phyloP scores from a whole-genome alignment of 1,140 invertebrate species.

The Ceratitis capitata region DNA sequence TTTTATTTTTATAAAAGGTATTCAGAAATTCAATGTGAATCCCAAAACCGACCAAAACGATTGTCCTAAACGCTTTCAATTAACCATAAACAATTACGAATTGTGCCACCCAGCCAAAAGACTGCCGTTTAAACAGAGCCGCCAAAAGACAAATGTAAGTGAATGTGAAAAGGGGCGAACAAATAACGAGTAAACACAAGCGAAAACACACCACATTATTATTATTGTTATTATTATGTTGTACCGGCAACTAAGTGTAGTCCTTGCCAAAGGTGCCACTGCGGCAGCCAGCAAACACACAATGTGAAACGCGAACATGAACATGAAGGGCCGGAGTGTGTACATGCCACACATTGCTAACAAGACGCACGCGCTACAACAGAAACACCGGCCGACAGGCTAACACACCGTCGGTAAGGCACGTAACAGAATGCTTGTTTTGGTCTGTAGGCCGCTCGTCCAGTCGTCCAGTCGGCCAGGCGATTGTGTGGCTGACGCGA shows the following conservation, averaged over 20 bases:
- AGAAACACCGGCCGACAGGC: not conserved
- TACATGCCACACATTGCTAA: not conserved
- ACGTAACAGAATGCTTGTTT: not conserved
- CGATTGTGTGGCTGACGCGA: not conserved
- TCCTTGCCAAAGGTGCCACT: conserved; percentile 5
- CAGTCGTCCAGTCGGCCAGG: not conserved
- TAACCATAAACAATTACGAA: conserved; percentile 28
- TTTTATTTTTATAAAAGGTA: too few relatives aligned
- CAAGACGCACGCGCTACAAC: conserved; percentile 26
- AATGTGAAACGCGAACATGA: conserved; percentile 13
- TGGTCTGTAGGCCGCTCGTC: not conserved
- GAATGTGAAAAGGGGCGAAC: not conserved
- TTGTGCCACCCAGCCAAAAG: not conserved
- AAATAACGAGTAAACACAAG: not conserved
- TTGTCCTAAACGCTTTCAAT: not conserved
- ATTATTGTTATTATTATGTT: conserved; percentile 25
- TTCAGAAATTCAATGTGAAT: too few relatives aligned
- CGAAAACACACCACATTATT: not conserved
- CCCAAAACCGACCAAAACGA: conserved; percentile 1
- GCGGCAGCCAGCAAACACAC: too few relatives aligned
- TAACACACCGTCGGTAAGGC: not conserved
- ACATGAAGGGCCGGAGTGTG: not conserved
- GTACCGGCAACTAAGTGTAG: not conserved
- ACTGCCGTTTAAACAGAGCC: not conserved
- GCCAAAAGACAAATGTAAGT: not conserved